Base-by-base conservation (phyloP, 2,113 vertebrate genomes). In the Naja naja region DNA sequence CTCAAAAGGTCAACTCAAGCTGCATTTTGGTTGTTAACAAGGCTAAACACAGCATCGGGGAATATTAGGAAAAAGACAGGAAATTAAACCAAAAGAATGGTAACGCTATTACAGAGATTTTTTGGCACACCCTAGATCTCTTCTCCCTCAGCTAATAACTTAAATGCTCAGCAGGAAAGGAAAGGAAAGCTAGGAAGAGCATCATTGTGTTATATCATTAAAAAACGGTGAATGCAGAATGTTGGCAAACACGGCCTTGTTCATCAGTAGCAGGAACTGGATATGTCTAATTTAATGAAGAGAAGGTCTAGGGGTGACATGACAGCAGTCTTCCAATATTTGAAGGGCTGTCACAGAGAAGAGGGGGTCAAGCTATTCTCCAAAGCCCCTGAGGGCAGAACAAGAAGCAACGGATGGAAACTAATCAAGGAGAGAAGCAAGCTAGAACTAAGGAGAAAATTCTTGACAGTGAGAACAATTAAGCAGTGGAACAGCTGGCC, bases 1-100 rank as follows among this genome's bases (percentile, higher is more conserved):
- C 53, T 91, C 52, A 85, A 91, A 91, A 91, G 74, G 53, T 91
- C 90, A 56, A 1, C 34, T 91, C 90, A 89, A 43, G 34, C 54
- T 85, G 34, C 43, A 53, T 49, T 91, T 85, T 39, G 10, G 90
- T 25, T 55, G 23, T 55, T 56, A 85, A 56, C 52, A 91, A 85
- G 52, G 74, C 74, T 91, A 85, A 85, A 91, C 34, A 85, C 27
- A 85, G 16, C 47, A 52, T 56, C 69, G 30, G 25, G 53, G 14
- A 45, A 56, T 47, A 45, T 90, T 85, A 55, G 23, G 49, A 25
- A 54, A 85, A 43, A 25, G 53, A 3, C 56, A 90, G 27, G 47
- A 60, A 60, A 60, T 58, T 43, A 27, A 52, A 30, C 69, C 53
- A 12, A 16, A 56, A 90, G 74, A 27, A 47, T 16, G 39, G 16